These are phyloP conservation scores for Adelphocoris suturalis DNA, from an alignment of 2,888 invertebrate genomes.

Conservation along the genomic window DNA sequence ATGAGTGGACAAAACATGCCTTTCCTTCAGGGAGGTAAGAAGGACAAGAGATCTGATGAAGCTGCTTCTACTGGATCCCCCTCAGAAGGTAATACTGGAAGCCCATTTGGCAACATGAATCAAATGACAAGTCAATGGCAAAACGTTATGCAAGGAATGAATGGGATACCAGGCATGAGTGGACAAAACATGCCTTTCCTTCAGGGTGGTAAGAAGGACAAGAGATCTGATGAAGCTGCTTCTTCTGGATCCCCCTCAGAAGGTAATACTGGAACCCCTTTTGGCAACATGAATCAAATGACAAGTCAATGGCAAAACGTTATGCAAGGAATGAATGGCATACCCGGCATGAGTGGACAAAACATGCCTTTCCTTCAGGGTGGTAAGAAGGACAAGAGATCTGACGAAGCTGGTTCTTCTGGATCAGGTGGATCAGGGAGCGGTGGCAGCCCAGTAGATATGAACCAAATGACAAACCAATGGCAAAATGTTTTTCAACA, in stretches of 20 bases:
- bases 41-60: slow-evolving; percentile 23
- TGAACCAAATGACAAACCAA: slow-evolving; percentile 29
- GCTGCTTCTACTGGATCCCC: not conserved
- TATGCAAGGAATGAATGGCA: slow-evolving; percentile 26
- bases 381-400: slow-evolving; percentile 20
- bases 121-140: slow-evolving; percentile 45
- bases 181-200: slow-evolving; percentile 49
- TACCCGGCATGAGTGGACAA: slow-evolving; percentile 8
- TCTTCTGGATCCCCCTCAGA: not conserved
- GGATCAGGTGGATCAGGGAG: not conserved
- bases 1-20: slow-evolving; percentile 63
- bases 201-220: slow-evolving; percentile 1
- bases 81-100: not conserved
- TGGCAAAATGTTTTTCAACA: not conserved
- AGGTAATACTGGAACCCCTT: not conserved
- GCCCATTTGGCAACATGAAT: not conserved
- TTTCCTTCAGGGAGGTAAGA: not conserved
- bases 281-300: slow-evolving; percentile 59
- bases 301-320: slow-evolving; percentile 42
- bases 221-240: slow-evolving; percentile 60
- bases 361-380: slow-evolving; percentile 56
- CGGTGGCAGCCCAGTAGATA: slow-evolving; percentile 4
- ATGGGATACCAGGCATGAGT: not conserved
- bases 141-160: slow-evolving; percentile 40
- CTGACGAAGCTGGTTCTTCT: slow-evolving; percentile 12